Conservation (phyloP, 1,140 invertebrate genomes). For the Euwallacea fornicatus region DNA sequence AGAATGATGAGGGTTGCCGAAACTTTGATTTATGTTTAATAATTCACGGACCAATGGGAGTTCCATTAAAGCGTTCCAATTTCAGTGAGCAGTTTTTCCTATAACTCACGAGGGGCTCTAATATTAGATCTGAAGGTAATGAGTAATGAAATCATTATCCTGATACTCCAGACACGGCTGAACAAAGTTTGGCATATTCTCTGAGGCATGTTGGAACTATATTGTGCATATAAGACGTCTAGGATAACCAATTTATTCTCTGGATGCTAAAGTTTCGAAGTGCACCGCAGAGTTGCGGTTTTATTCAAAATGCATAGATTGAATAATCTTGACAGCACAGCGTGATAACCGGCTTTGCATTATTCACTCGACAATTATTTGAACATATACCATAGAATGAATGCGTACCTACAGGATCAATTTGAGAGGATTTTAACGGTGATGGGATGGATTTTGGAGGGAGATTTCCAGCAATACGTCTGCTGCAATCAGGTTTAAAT, state of each 20-base stretch:
- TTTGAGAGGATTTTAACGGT: no score
- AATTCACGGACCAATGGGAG: neutral
- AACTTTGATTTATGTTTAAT: slow-evolving; percentile 14
- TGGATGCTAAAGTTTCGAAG: neutral
- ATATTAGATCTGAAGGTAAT: no score
- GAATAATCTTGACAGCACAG: neutral
- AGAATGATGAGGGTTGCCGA: slow-evolving; percentile 10
- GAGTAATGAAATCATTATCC: neutral
- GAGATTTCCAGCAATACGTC: no score
- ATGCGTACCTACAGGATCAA: no score
- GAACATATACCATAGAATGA: neutral
- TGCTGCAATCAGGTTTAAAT: no score
- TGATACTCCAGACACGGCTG: neutral
- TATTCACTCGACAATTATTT: neutral
- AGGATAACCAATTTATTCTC: neutral
- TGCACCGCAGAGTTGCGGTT: neutral
- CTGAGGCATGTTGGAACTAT: neutral
- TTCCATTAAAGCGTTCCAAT: neutral
- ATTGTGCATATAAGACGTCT: neutral
- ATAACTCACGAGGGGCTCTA: no score
- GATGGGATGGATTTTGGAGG: no score
- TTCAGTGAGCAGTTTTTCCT: no score
- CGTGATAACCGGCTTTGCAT: neutral
- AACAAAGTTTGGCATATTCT: neutral
- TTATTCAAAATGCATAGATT: slow-evolving; percentile 6